These are phyloP conservation scores for Heliangelus exortis DNA, from an alignment of 2,797 vertebrate genomes.

Conservation along the genomic window DNA sequence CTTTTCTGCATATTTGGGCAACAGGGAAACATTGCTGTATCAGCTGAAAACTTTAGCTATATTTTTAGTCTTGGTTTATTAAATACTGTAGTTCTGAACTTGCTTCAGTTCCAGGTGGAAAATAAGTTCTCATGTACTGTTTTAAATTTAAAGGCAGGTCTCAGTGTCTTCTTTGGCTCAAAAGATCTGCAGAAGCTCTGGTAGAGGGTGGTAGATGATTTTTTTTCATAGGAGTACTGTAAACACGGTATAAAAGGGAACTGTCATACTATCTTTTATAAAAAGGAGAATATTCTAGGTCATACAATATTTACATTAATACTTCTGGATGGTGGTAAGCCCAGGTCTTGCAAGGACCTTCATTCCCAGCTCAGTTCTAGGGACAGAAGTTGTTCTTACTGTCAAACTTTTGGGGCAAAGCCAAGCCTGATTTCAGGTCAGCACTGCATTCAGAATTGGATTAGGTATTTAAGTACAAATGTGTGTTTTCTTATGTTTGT, in stretches of 20 bases:
- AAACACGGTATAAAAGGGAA: not conserved
- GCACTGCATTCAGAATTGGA: not conserved
- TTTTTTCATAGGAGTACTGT: not conserved
- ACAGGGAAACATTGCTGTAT: not conserved
- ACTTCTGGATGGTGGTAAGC: not conserved
- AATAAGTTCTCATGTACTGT: not conserved
- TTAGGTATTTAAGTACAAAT: not conserved
- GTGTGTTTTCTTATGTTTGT: not conserved
- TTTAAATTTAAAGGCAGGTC: not conserved
- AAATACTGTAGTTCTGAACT: not conserved
- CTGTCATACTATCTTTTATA: not conserved
- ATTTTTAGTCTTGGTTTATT: not conserved
- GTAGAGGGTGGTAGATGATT: not conserved
- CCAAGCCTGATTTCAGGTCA: not conserved
- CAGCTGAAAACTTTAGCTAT: not conserved
- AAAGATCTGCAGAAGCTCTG: not conserved
- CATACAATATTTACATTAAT: not conserved
- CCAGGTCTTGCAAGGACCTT: rapidly evolving
- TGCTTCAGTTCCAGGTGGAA: not conserved
- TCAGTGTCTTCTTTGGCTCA: not conserved
- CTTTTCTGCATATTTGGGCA: not conserved
- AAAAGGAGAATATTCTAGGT: not conserved
- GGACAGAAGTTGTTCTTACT: not conserved
- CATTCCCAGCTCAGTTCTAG: not conserved
- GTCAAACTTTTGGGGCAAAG: not conserved